These are phyloP conservation scores for Xerus inauris DNA, from an alignment of 2,113 vertebrate genomes.

Conservation along the genomic window DNA sequence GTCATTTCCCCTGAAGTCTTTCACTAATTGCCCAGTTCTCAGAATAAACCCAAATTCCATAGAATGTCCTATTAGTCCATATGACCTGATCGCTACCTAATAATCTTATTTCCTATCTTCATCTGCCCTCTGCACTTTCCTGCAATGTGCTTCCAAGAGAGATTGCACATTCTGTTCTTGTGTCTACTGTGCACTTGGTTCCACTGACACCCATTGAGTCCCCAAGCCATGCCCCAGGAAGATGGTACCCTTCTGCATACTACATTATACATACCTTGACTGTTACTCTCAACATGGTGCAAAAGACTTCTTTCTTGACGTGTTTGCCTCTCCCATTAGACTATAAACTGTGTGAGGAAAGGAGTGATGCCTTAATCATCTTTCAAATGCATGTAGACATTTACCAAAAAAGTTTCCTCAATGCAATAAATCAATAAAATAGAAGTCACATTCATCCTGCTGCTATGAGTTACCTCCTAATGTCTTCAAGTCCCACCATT, in stretches of 20 bases:
- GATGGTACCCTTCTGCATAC: neutral
- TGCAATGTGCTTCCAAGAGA: neutral
- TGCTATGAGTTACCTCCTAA: neutral
- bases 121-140: neutral
- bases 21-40: neutral
- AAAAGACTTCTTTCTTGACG: neutral
- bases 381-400: neutral
- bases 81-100: neutral
- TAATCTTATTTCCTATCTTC: neutral
- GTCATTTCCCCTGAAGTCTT: neutral
- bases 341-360: neutral
- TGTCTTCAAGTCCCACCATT: neutral
- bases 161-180: neutral
- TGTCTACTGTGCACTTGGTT: neutral
- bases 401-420: neutral
- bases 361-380: neutral
- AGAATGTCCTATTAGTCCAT: neutral
- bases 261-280: neutral
- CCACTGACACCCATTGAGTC: neutral
- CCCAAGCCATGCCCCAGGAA: neutral
- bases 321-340: neutral
- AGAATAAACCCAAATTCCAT: neutral
- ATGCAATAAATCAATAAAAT: neutral
- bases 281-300: neutral
- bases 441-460: neutral